Evolutionary conservation across 1,140 invertebrate species (phyloP), one percentile per base, ranked within the genome.

Genomic region (honey bee (Apis mellifera)): DNA sequence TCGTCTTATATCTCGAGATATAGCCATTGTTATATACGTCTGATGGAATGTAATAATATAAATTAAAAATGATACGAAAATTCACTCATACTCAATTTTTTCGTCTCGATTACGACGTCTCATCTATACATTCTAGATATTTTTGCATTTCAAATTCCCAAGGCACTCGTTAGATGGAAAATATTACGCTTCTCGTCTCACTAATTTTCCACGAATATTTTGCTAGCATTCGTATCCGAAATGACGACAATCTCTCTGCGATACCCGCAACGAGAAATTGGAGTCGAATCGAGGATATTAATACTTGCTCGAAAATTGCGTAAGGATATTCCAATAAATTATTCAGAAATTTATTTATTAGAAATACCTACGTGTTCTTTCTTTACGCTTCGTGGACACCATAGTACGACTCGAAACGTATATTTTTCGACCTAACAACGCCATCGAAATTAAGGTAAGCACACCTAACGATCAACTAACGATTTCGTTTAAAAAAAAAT

Each of bases 251-350:
- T 26, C 57, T 15, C 82, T 73, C 86, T 88, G 86, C 86, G 86
- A 76, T 32, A 71, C 85, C 86, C 86, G 86, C 86, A 88, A 78
- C 86, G 32, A 88, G 65, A 57, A 9, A 54, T 76, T 55, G 59
- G 0, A 15, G 42, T 59, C 23, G 21, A 17, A 73, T 77, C 26
- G 17, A 79, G 17, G 78, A 80, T 19, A 52, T 71, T 19, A 8
- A 26, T 42, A 15, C 8, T 75, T 32, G 8, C 0, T 23, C 11
- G 4, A 13, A 26, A 32, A 1, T 50, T 26, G 0, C 23, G 19
- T 23, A 23, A 11, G 21, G 64, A 68, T 9, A 54, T 72, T 54
- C 65, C n/a, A 57, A 42, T 62, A 17, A 84, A 81, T 57, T 12
- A 13, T 2, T 19, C 3, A 32, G 4, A 42, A 66, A 75, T 70